Conservation (phyloP, 2,888 invertebrate species). For the Machimus atricapillus region DNA sequence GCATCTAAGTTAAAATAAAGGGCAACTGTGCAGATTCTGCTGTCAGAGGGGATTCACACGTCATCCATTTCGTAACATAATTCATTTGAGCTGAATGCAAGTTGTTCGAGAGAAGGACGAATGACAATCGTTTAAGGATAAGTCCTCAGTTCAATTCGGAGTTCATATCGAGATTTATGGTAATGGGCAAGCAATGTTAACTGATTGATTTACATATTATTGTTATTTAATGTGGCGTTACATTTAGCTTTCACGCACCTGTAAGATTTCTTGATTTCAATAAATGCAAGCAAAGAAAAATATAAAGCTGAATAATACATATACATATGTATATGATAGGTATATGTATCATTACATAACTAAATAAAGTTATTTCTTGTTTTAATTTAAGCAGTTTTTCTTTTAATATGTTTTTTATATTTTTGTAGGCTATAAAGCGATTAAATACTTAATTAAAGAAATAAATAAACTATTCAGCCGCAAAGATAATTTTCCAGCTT, state of each 20-base stretch:
- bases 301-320: not conserved
- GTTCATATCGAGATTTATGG: not conserved
- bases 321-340: no score
- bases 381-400: no score
- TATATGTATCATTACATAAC: no score
- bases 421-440: no score
- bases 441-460: no score
- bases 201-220: not conserved
- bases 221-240: not conserved
- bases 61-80: not conserved
- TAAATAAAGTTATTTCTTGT: no score
- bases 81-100: not conserved
- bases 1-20: not conserved
- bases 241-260: no score
- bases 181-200: not conserved
- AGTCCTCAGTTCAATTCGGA: not conserved
- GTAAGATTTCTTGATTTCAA: no score
- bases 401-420: no score
- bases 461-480: no score
- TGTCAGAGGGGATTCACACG: not conserved
- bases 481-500: no score
- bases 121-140: not conserved
- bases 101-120: not conserved
- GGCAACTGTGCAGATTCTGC: not conserved
- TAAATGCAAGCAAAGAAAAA: not conserved